Evolutionary conservation across 2,888 invertebrate species (phyloP), one percentile per base, ranked within the genome.

Genomic region (Drosophila subsilvestris): DNA sequence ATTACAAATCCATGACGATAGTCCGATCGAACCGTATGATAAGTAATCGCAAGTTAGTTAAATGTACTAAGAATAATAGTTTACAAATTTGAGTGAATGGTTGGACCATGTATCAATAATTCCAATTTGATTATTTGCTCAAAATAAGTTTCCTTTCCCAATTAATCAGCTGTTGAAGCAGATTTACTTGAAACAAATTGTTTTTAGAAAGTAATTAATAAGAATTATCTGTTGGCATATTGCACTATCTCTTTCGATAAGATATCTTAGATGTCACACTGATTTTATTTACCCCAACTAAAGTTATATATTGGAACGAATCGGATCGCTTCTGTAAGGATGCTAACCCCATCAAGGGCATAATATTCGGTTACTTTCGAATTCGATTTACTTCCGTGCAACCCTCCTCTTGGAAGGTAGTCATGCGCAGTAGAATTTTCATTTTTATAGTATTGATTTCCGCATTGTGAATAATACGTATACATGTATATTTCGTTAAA

Each of bases 401-500:
- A 43, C 66, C 66, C 48, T 22, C 48, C 14, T 14, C 32, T 55
- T 25, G 54, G 3, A 18, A 2, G 17, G 17, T 10, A 12, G 10
- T 7, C 65, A 66, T 66, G 66, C 66, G 66, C 66, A 66, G 0
- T 44, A 10, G 10, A 53, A 25, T 49, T 65, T 56, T 66, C 32
- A 55, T 49, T 55, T 32, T 49, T 42, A 48, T 65, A 20, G 48
- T 66, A 66, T 66, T 66, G 66, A 66, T 66, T 66, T 50, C 55
- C 66, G 66, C 56, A 20, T 65, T 32, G 49, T 65, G 66, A 66
- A 65, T 66, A 65, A 65, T 66, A 37, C 37, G 37, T 37, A 37
- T 37, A 37, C 37, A 37, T 66, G 55, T 43, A 65, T 49, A 63
- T 42, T 57, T 63, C 56, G 63, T 63, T 74, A 90, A 87, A 76